Conservation (phyloP, 2,113 vertebrate genomes). For the Ia io region DNA sequence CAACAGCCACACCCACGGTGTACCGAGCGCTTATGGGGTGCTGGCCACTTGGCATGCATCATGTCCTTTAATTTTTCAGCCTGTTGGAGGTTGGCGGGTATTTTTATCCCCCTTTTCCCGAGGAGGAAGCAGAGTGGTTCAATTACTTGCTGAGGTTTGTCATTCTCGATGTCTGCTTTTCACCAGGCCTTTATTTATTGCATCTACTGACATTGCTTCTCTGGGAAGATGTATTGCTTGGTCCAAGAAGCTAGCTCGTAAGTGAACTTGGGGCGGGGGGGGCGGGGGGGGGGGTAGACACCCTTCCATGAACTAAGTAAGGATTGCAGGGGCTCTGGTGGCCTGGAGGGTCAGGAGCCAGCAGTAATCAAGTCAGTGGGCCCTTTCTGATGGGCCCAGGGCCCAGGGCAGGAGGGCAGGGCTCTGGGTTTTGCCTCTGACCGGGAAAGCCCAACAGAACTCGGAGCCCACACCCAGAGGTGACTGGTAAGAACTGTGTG, state of each 20-base stretch:
- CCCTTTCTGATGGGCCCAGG: not conserved
- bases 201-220: fast-evolving
- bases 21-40: fast-evolving
- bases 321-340: not conserved
- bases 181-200: not conserved
- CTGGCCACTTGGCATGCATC: no score
- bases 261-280: not conserved
- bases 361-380: not conserved
- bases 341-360: not conserved
- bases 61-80: not conserved
- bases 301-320: not conserved
- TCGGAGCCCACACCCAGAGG: no score
- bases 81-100: not conserved
- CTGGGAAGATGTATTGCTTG: not conserved
- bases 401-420: not conserved
- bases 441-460: not conserved
- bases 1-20: fast-evolving
- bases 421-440: not conserved
- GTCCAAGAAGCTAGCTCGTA: not conserved
- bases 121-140: not conserved
- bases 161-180: not conserved
- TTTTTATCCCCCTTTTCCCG: no score
- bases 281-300: not conserved
- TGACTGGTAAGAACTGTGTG: fast-evolving
- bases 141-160: not conserved